Conservation (phyloP, 2,113 vertebrate genomes). For the Crotalus tigris region DNA sequence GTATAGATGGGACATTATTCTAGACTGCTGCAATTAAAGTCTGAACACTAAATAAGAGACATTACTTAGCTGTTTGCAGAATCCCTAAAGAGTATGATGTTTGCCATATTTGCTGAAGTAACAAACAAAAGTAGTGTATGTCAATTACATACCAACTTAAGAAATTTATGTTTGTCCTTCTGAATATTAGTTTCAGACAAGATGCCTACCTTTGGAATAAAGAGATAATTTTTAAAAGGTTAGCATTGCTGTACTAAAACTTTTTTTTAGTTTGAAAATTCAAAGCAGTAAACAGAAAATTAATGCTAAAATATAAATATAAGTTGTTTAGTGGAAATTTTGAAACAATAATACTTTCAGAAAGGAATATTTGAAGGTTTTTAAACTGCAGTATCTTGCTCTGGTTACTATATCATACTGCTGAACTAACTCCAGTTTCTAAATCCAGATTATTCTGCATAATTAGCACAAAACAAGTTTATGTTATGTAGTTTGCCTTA, state of each 20-base stretch:
- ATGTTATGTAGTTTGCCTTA: not conserved
- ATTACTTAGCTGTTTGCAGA: not conserved
- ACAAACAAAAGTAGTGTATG: not conserved
- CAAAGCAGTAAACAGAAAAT: not conserved
- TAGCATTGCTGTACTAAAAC: not conserved
- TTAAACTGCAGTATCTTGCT: not conserved
- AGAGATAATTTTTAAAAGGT: not conserved
- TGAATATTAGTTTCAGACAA: not conserved
- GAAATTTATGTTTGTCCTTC: not conserved
- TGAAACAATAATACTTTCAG: not conserved
- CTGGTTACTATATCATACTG: not conserved
- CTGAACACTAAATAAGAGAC: not conserved
- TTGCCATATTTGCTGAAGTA: not conserved
- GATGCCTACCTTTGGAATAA: not conserved
- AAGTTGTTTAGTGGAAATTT: conserved; percentile 15
- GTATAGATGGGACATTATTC: not conserved
- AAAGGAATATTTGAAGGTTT: not conserved
- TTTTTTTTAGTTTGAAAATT: not conserved
- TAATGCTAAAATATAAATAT: not conserved
- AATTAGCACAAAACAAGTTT: not conserved
- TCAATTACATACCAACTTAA: not conserved
- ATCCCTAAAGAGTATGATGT: not conserved
- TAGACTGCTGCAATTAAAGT: not conserved
- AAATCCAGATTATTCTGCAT: not conserved
- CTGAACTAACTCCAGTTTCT: not conserved